phyloP scores from a whole-genome alignment of 2,888 invertebrate species.

The Pseudococcus viburni region DNA sequence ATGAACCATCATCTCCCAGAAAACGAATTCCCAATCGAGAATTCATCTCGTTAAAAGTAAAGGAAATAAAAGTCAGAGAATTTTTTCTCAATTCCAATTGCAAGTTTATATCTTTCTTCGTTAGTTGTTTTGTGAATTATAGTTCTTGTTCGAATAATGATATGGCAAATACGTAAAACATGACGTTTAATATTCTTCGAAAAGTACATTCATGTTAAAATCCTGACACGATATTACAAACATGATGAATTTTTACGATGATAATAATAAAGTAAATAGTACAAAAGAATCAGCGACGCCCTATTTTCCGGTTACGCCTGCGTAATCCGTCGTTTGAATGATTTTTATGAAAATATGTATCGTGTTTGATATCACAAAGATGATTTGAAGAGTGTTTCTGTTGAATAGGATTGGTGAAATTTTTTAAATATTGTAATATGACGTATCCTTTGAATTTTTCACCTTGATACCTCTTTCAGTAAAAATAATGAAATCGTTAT shows the following conservation, averaged over 20 bases:
- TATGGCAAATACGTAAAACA: not conserved
- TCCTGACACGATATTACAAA: conserved; percentile 12
- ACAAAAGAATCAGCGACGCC: conserved; percentile 20
- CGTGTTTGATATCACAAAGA: not conserved
- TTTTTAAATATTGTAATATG: not conserved
- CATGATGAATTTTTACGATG: conserved; percentile 11
- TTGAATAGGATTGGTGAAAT: not conserved
- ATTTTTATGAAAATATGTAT: conserved; percentile 14
- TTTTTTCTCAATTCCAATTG: not conserved
- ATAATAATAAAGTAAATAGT: conserved; percentile 30
- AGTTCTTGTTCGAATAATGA: not conserved
- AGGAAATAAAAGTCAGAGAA: too few relatives aligned
- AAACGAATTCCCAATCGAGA: too few relatives aligned
- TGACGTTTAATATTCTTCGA: conserved; percentile 9
- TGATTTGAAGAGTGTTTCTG: not conserved
- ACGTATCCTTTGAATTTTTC: not conserved
- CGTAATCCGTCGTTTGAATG: conserved; percentile 13
- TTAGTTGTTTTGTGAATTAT: not conserved
- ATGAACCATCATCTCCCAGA: too few relatives aligned
- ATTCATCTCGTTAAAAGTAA: too few relatives aligned
- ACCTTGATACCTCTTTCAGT: not conserved
- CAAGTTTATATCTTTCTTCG: not conserved
- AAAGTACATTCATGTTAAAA: not conserved
- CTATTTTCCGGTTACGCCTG: conserved; percentile 49
- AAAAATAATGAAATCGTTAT: too few relatives aligned